These are phyloP conservation scores for Oncorhynchus masou DNA, from an alignment of 2,113 vertebrate species.

Conservation along the genomic window DNA sequence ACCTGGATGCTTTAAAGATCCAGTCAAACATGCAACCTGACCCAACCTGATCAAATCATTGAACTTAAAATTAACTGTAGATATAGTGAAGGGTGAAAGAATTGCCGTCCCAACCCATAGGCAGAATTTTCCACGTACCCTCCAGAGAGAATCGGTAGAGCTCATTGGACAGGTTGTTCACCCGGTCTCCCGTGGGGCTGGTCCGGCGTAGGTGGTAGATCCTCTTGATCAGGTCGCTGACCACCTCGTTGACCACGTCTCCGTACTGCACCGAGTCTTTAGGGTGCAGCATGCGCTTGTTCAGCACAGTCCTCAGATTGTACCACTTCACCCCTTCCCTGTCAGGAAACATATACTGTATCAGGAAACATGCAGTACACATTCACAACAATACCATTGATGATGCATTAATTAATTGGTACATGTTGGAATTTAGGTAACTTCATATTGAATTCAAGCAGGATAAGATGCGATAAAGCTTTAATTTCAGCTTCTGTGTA, in stretches of 20 bases:
- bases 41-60: too few species aligned
- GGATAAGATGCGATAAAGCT: too few species aligned
- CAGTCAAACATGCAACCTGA: too few species aligned
- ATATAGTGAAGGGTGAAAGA: too few species aligned
- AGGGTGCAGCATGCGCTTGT: constrained; percentile 75
- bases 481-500: too few species aligned
- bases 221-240: constrained; percentile 69
- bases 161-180: constrained; percentile 68
- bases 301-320: constrained; percentile 66
- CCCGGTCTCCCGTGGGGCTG: constrained; percentile 67
- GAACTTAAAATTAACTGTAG: too few species aligned
- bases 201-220: constrained; percentile 57
- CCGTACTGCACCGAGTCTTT: constrained; percentile 67
- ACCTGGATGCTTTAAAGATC: too few species aligned
- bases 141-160: constrained; percentile 76
- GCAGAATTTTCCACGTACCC: constrained; percentile 51
- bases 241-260: constrained; percentile 57
- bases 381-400: too few species aligned
- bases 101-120: background rate
- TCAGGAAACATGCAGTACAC: background rate
- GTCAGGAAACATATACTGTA: constrained; percentile 5
- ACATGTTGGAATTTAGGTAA: background rate
- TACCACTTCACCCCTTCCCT: constrained; percentile 76
- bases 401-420: too few species aligned
- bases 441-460: background rate